phyloP scores from a whole-genome alignment of 2,113 vertebrate species.

The Rhabdomys dilectus region DNA sequence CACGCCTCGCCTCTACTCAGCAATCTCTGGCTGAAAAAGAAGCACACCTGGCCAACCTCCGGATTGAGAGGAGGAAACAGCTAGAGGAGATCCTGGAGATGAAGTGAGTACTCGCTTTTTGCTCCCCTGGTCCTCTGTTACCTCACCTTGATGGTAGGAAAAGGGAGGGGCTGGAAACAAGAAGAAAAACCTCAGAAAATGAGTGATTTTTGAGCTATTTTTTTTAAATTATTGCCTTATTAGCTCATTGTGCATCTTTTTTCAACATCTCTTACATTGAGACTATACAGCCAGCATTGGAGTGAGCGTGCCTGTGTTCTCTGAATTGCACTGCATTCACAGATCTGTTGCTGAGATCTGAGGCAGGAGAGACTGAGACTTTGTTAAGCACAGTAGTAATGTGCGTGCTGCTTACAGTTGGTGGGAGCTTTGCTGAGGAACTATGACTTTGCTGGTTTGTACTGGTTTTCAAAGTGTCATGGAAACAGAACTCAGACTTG shows the following conservation, averaged over 20 bases:
- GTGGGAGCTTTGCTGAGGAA: conserved; percentile 62
- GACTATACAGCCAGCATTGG: neutral
- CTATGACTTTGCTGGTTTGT: conserved; percentile 53
- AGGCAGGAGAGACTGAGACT: neutral
- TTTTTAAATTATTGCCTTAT: neutral
- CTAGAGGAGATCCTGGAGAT: conserved; percentile 98
- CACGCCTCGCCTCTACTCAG: conserved; percentile 95
- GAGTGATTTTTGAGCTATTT: neutral
- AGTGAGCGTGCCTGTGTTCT: conserved; percentile 23
- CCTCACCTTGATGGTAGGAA: neutral
- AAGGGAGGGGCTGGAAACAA: neutral
- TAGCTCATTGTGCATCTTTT: neutral
- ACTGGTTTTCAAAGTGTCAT: conserved; percentile 51
- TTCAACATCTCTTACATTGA: neutral
- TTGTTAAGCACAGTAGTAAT: conserved; percentile 52
- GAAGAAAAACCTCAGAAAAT: neutral
- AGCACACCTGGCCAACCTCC: conserved; percentile 92
- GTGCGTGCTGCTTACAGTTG: neutral
- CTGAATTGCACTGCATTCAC: neutral
- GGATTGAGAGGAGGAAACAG: conserved; percentile 94
- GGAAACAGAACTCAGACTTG: conserved; percentile 46
- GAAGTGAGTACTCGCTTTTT: conserved; percentile 92
- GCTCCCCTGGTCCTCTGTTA: neutral
- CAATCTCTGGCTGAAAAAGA: conserved; percentile 95
- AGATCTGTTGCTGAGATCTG: neutral